Evolutionary conservation across 30 jellyfish, hydroid and myxozoan genomes (phyloP), one percentile per base, ranked within the genome.

Genomic region (Clytia hemisphaerica): DNA sequence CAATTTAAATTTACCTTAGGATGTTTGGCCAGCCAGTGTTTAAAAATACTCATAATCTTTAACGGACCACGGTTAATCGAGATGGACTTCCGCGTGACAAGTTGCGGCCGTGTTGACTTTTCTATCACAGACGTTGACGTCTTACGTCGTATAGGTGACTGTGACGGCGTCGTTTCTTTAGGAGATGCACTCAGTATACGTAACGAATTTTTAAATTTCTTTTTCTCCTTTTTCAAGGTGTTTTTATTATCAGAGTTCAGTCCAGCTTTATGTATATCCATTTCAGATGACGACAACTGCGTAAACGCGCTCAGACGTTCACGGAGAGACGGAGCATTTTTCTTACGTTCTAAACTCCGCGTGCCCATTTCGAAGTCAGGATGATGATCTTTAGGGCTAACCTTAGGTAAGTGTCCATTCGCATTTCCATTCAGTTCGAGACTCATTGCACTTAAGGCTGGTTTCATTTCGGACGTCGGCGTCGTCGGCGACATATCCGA

Each of bases 1-100:
- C 10, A 9, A 25, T 14, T 14, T 10, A 25, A 10, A 32, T 59
- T 30, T 61, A 80, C 97, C 78, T 82, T 88, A 27, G 81, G 68
- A 77, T 79, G 94, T 62, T 79, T 88, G 19, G 94, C 92, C 22
- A 88, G 73, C 97, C 97, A 88, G 49, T 88, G 97, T 33, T 88
- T 88, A 80, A 88, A 45, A 34, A 80, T 75, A 58, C 89, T 88
- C 76, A 88, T 73, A 34, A 88, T 80, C 64, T 88, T 88, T 53
- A 88, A 54, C 18, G 94, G 97, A 32, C 93, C 94, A 6, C 97
- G 84, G 59, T 80, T 79, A 2, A 83, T 85, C 2, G 73, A 51
- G 2, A 88, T 66, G 36, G 89, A 9, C 15, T 48, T 65, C 64
- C 70, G 36, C 33, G 30, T n/a, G 4, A 45, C 33, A 31, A 31